Evolutionary conservation across 2,797 vertebrate species (phyloP).

Genomic region (Sebastes matsubarae): DNA sequence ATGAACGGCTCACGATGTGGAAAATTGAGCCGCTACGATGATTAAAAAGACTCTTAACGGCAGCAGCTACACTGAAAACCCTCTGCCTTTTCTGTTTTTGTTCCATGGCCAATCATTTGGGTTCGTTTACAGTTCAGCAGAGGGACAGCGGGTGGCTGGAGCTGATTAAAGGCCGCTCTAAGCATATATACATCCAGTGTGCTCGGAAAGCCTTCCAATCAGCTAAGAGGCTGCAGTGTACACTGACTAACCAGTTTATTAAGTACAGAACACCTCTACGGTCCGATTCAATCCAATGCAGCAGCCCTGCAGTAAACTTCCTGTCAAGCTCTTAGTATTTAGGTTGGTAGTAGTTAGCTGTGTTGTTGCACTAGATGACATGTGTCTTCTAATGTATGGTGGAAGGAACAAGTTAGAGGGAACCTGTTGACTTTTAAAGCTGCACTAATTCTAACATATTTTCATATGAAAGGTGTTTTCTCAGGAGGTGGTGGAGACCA

Average conservation of each 20-base stretch:
- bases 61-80: conserved; percentile 2
- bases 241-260: background rate
- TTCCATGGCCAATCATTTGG: conserved; percentile 16
- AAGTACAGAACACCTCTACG: background rate
- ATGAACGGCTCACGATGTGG: conserved; percentile 7
- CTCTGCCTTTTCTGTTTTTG: conserved; percentile 21
- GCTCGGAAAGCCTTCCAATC: conserved; percentile 15
- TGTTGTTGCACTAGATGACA: background rate
- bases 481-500: background rate
- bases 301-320: background rate
- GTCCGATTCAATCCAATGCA: background rate
- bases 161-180: conserved; percentile 35
- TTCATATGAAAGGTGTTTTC: background rate
- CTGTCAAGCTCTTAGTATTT: background rate
- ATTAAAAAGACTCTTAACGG: conserved; percentile 30
- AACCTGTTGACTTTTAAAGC: background rate
- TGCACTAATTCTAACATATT: background rate
- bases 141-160: background rate
- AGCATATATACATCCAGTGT: conserved; percentile 1
- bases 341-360: background rate
- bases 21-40: conserved; percentile 17
- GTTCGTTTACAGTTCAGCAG: conserved; percentile 53
- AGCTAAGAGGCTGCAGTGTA: conserved; percentile 22
- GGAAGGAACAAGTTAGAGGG: background rate
- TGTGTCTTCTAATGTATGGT: background rate